Conservation (phyloP, 1,140 invertebrate genomes). For the Camponotus floridanus region DNA sequence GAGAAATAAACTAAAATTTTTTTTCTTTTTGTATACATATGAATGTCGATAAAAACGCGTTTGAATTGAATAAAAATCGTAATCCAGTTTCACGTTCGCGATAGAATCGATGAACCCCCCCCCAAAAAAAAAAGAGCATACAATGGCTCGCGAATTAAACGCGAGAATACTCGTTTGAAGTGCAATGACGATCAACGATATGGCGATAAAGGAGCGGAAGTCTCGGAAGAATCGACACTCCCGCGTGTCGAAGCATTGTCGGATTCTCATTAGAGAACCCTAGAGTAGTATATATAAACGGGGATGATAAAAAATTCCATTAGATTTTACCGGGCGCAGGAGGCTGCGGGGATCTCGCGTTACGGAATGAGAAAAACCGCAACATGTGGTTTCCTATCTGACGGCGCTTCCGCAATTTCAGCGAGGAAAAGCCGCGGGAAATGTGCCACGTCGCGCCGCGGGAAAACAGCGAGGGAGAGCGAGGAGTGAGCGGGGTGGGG, state of each 20-base stretch:
- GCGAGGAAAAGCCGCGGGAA: conserved; percentile 30
- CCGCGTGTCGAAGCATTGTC: neutral
- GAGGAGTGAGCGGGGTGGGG: neutral
- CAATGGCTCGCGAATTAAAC: neutral
- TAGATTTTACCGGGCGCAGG: neutral
- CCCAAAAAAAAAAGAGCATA: neutral
- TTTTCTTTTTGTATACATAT: neutral
- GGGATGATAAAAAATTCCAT: conserved; percentile 34
- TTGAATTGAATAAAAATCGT: conserved; percentile 24
- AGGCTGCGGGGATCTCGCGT: conserved; percentile 4
- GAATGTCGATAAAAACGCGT: neutral
- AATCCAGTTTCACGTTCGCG: neutral
- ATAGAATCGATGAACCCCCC: neutral
- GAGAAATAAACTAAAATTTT: neutral
- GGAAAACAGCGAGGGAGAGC: neutral
- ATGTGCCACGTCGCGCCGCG: neutral
- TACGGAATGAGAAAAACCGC: conserved; percentile 21
- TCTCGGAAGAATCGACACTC: neutral
- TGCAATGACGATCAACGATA: neutral
- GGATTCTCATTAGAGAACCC: conserved; percentile 44
- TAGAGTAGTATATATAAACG: neutral
- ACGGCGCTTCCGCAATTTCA: conserved; percentile 13
- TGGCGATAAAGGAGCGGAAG: neutral
- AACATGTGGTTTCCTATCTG: conserved; percentile 44
- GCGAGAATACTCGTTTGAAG: neutral